Evolutionary conservation across 2,888 invertebrate genomes (phyloP).

Genomic region (Subacronicta megacephala): DNA sequence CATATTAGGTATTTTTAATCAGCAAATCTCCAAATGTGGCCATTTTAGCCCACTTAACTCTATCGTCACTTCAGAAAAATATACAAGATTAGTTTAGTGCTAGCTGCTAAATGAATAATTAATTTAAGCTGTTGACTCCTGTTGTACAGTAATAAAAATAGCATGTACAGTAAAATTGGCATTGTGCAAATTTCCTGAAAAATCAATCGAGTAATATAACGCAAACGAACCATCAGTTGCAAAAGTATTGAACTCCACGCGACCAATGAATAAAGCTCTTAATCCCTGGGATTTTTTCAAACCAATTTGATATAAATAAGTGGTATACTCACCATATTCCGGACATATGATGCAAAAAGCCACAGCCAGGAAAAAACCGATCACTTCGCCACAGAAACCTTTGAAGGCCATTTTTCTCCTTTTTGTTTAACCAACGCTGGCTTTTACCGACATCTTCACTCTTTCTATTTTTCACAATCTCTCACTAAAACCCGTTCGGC

Average conservation of each 20-base stretch:
- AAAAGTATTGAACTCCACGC: slow-evolving; percentile 5
- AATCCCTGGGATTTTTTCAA: slow-evolving; percentile 5
- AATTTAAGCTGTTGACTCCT: no score
- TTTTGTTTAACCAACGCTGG: slow-evolving; percentile 84
- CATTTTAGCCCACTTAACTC: no score
- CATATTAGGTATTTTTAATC: no score
- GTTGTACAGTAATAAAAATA: no score
- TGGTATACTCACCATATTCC: slow-evolving; percentile 81
- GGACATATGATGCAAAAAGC: slow-evolving; percentile 85
- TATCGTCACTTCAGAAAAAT: no score
- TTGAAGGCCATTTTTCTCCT: slow-evolving; percentile 83
- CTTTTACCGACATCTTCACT: slow-evolving; percentile 83
- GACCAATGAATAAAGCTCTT: slow-evolving; percentile 12
- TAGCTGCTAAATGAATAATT: no score
- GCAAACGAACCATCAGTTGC: background rate
- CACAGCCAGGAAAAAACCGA: slow-evolving; percentile 84
- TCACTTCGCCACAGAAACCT: slow-evolving; percentile 81
- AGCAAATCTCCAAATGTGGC: no score
- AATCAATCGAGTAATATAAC: no score
- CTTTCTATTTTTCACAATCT: slow-evolving; percentile 71
- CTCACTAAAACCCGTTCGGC: slow-evolving; percentile 72
- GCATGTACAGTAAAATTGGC: no score
- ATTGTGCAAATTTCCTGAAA: no score
- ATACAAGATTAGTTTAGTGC: no score
- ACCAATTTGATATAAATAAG: slow-evolving; percentile 17